A percentile compares a stretch with the other conserved stretches of the same genome.
phyloP scores from a whole-genome alignment of 2,888 invertebrate species.

The Eristalinus sepulchralis region DNA sequence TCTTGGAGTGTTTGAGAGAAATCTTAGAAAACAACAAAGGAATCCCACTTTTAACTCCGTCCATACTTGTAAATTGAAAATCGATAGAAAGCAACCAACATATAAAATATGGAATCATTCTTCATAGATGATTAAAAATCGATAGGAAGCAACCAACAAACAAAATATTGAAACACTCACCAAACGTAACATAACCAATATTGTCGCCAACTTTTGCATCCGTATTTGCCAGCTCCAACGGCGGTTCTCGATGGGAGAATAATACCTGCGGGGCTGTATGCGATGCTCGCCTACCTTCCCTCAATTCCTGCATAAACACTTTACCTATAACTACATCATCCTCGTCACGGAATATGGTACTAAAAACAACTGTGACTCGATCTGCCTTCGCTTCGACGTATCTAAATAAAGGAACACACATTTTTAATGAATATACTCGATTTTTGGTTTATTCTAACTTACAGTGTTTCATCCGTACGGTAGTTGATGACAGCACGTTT shows the following conservation, averaged over 20 bases:
- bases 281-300: slow-evolving; percentile 97
- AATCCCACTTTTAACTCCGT: neutral
- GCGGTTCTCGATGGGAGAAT: slow-evolving; percentile 98
- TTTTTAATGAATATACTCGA: neutral
- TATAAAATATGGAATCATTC: neutral
- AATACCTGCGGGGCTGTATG: slow-evolving; percentile 96
- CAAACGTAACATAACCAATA: slow-evolving; percentile 99
- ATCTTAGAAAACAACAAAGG: neutral
- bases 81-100: neutral
- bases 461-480: slow-evolving; percentile 99
- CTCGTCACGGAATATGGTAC: slow-evolving; percentile 98
- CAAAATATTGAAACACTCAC: slow-evolving; percentile 82
- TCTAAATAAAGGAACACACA: slow-evolving; percentile 83
- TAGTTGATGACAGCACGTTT: slow-evolving; percentile 99
- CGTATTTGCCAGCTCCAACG: slow-evolving; percentile 95
- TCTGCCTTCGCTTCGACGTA: slow-evolving; percentile 99
- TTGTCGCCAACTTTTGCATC: slow-evolving; percentile 97
- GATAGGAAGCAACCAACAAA: slow-evolving; percentile 15
- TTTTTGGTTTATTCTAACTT: slow-evolving; percentile 78
- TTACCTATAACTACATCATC: slow-evolving; percentile 99
- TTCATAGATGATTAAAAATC: neutral
- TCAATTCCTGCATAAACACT: slow-evolving; percentile 99
- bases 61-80: too few relatives aligned
- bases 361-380: slow-evolving; percentile 99
- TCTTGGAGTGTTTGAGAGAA: slow-evolving; percentile 61